Evolutionary conservation across 2,888 invertebrate species (phyloP).

Genomic region (Watsonalla binaria): DNA sequence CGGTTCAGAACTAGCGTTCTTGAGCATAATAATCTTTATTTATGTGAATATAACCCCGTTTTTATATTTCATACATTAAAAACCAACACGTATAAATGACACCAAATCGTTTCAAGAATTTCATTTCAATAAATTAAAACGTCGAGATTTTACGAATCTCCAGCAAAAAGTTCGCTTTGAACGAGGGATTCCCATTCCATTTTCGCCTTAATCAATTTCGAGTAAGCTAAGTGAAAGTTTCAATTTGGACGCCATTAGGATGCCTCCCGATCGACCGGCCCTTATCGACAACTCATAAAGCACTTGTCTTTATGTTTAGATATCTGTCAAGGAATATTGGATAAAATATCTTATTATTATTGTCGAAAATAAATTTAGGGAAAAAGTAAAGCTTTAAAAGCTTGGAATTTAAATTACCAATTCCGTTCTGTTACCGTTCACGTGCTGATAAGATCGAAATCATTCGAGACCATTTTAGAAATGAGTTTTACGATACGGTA

Average conservation of each 20-base stretch:
- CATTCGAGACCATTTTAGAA: not conserved
- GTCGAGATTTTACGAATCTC: constrained; percentile 6
- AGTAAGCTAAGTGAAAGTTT: constrained; percentile 57
- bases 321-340: constrained; percentile 3
- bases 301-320: constrained; percentile 21
- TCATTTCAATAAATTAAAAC: constrained; percentile 10
- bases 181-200: constrained; percentile 34
- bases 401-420: not conserved
- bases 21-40: too few species aligned
- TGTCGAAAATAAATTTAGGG: constrained; percentile 5
- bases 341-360: constrained; percentile 4
- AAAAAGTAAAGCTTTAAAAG: not conserved
- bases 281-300: constrained; percentile 24
- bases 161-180: constrained; percentile 16
- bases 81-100: not conserved
- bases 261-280: constrained; percentile 27
- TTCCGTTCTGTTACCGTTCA: not conserved
- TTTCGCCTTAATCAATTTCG: constrained; percentile 53
- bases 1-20: too few species aligned
- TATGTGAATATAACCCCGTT: too few species aligned
- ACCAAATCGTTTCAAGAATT: not conserved
- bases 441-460: constrained; percentile 6
- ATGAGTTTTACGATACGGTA: constrained; percentile 3
- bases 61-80: not conserved
- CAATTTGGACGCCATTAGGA: constrained; percentile 49